These are phyloP conservation scores for Cantharis flavilabris DNA, from an alignment of 2,888 invertebrate genomes.

Conservation along the genomic window DNA sequence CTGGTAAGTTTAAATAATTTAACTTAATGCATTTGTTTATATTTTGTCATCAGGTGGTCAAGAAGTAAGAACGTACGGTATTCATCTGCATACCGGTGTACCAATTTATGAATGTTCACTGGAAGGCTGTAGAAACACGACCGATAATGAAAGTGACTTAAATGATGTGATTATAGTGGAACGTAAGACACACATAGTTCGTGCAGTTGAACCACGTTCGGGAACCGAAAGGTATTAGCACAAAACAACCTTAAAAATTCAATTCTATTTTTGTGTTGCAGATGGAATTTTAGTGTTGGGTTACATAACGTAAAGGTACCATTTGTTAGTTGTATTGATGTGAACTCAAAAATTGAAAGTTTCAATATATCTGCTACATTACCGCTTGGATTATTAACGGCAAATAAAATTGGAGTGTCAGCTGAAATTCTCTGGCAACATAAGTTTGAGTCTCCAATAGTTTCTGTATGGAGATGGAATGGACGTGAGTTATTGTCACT, in stretches of 20 bases:
- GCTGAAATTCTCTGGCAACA: slow-evolving; percentile 45
- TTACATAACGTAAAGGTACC: slow-evolving; percentile 77
- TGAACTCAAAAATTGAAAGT: slow-evolving; percentile 46
- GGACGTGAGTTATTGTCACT: slow-evolving; percentile 69
- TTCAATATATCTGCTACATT: slow-evolving; percentile 69
- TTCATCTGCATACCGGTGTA: slow-evolving; percentile 74
- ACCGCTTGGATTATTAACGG: slow-evolving; percentile 72
- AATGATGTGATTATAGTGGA: slow-evolving; percentile 74
- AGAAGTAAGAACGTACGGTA: slow-evolving; percentile 83
- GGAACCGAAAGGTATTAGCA: slow-evolving; percentile 81
- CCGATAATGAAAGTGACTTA: slow-evolving; percentile 56
- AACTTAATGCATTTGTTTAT: slow-evolving; percentile 13
- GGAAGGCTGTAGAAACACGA: slow-evolving; percentile 71
- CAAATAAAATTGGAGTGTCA: slow-evolving; percentile 44
- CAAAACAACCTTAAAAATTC: background rate
- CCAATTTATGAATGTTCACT: slow-evolving; percentile 79
- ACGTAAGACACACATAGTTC: slow-evolving; percentile 82
- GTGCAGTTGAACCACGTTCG: slow-evolving; percentile 85
- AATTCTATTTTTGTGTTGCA: slow-evolving; percentile 40
- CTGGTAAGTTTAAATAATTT: slow-evolving; percentile 59
- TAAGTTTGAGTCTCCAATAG: slow-evolving; percentile 82
- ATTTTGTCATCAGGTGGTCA: slow-evolving; percentile 68
- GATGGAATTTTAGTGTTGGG: slow-evolving; percentile 97
- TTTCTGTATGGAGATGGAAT: slow-evolving; percentile 83
- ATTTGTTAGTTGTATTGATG: slow-evolving; percentile 52